Evolutionary conservation across 2,888 invertebrate species (phyloP), one percentile per base, ranked within the genome.

Genomic region (Nomada fucata): DNA sequence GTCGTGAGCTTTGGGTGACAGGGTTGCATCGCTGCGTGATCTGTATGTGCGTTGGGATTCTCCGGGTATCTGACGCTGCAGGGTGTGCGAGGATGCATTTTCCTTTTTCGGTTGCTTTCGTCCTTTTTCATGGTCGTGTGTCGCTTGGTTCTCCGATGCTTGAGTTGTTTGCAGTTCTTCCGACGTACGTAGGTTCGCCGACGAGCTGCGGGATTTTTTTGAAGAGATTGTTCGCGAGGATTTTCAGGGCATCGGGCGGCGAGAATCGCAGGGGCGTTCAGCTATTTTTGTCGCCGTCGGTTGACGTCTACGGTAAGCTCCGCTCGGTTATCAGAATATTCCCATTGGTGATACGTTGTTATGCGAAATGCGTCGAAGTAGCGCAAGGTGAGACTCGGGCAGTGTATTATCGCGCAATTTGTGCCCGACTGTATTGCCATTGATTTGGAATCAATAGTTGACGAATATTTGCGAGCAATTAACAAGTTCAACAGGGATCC

Each of bases 11-110:
- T 55, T 50, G 55, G 68, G 75, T 69, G 78, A 78, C 63, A 75
- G 69, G 77, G 75, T 63, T 79, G 75, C 75, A 79, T 69, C 74
- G 74, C 26, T 76, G 53, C 77, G 26, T 61, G 55, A 73, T 55
- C 47, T 36, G 50, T 79, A 68, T 61, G 60, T 44, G 67, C 76
- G 64, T 59, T 64, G 69, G 36, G 29, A 69, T 64, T 59, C 79
- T 59, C 57, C 59, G 68, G 53, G 47, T 55, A 42, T 57, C 53
- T 50, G 52, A 59, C 44, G n/a, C 23, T 64, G 10, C 44, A n/a
- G 55, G 61, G 13, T 10, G 47, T 44, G n/a, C 15, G 15, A 23
- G 20, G 20, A 26, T 44, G 63, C n/a, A 47, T 29, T 55, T 55
- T 23, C 63, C 29, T 26, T 11, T 29, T n/a, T 44, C n/a, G 47